A percentile compares a stretch with the other conserved stretches of the same genome.
phyloP scores from a whole-genome alignment of 2,797 vertebrate genomes.

The Neomorphus geoffroyi region DNA sequence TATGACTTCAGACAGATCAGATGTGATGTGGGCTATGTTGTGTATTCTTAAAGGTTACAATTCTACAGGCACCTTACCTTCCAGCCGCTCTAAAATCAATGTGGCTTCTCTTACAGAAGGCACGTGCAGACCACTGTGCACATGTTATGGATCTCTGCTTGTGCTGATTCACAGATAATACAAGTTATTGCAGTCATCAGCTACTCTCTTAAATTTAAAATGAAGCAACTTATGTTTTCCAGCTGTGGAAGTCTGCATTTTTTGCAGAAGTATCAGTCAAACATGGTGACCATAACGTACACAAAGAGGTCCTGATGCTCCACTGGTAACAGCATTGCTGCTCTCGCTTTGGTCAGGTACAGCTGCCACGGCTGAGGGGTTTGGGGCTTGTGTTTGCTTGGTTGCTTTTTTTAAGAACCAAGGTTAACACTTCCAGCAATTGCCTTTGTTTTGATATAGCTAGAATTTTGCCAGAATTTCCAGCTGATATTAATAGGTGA shows the following conservation, averaged over 20 bases:
- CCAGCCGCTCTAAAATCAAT: background rate
- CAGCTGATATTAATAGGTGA: background rate
- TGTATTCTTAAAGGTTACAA: background rate
- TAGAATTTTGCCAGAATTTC: background rate
- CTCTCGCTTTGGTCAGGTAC: background rate
- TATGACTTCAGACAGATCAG: background rate
- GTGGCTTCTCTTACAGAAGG: background rate
- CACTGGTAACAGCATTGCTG: background rate
- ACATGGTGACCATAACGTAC: background rate
- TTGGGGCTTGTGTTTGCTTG: rapidly evolving
- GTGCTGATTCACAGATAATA: background rate
- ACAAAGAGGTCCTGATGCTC: background rate
- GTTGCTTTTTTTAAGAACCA: background rate
- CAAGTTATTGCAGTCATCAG: background rate
- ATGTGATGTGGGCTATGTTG: background rate
- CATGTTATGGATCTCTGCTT: background rate
- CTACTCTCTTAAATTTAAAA: background rate
- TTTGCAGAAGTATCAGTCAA: background rate
- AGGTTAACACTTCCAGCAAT: background rate
- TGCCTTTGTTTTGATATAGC: background rate
- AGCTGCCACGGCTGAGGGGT: background rate
- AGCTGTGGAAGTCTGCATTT: background rate
- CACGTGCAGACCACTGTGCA: background rate
- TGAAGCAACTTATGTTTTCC: background rate
- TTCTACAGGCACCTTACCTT: background rate